Evolutionary conservation across 2,888 invertebrate species (phyloP).

Genomic region (Thecophora atra): DNA sequence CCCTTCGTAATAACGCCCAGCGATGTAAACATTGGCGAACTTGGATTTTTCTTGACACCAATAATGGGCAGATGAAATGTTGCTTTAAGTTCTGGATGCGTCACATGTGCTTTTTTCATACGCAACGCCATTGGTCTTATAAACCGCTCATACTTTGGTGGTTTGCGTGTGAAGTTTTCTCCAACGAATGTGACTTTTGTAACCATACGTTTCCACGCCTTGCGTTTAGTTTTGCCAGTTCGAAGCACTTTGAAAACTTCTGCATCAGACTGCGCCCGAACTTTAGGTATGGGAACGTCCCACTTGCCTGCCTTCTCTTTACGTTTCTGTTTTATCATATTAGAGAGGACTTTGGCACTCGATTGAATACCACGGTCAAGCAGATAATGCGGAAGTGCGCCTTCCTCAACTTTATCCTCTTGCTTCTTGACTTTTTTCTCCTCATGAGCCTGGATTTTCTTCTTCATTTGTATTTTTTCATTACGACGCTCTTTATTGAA

Average conservation of each 20-base stretch:
- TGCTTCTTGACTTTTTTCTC: slow-evolving; percentile 90
- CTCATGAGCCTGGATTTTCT: slow-evolving; percentile 97
- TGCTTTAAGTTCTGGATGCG: slow-evolving; percentile 98
- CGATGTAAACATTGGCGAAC: slow-evolving; percentile 95
- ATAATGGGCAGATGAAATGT: slow-evolving; percentile 97
- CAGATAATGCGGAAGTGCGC: slow-evolving; percentile 95
- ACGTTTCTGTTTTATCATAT: slow-evolving; percentile 99
- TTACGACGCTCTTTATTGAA: slow-evolving; percentile 95
- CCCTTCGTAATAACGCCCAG: slow-evolving; percentile 99
- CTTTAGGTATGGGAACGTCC: slow-evolving; percentile 99
- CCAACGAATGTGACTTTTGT: slow-evolving; percentile 98
- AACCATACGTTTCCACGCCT: slow-evolving; percentile 99
- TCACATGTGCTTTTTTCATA: slow-evolving; percentile 98
- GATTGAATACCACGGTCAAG: slow-evolving; percentile 95
- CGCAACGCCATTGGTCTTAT: slow-evolving; percentile 97
- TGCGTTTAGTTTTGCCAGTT: slow-evolving; percentile 90
- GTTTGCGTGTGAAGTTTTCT: slow-evolving; percentile 97
- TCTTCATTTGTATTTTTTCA: slow-evolving; percentile 99
- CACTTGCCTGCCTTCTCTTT: slow-evolving; percentile 99
- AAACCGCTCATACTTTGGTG: slow-evolving; percentile 98
- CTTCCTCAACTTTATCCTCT: slow-evolving; percentile 85
- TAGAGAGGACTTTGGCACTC: slow-evolving; percentile 94
- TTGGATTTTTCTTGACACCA: slow-evolving; percentile 99
- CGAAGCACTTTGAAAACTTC: slow-evolving; percentile 95
- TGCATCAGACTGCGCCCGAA: slow-evolving; percentile 93